A percentile compares a stretch with the other conserved stretches of the same genome.
These are phyloP conservation scores for Mormyrus hasselquistii DNA, from an alignment of 2,797 vertebrate species.

Conservation along the genomic window DNA sequence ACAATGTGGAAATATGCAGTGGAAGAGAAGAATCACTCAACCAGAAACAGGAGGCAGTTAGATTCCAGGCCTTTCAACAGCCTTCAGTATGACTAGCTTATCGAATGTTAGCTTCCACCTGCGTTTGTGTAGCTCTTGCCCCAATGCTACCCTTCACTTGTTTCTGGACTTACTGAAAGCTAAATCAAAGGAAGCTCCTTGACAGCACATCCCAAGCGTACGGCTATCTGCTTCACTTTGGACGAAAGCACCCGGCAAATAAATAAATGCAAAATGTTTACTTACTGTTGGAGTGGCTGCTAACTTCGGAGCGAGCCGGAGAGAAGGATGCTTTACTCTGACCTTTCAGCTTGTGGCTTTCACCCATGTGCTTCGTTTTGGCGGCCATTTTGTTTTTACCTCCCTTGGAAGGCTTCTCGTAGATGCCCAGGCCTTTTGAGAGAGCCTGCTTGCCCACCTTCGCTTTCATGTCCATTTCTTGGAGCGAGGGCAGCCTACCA, in stretches of 20 bases:
- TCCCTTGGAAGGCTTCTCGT: conserved; percentile 67
- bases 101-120: neutral
- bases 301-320: conserved; percentile 82
- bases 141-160: neutral
- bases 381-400: conserved; percentile 76
- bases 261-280: conserved; percentile 38
- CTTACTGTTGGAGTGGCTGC: conserved; percentile 98
- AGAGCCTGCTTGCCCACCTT: conserved; percentile 65
- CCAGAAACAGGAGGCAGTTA: neutral
- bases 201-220: neutral
- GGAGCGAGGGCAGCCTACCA: conserved; percentile 52
- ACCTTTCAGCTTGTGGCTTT: conserved; percentile 73
- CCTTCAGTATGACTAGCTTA: neutral
- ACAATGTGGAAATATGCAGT: neutral
- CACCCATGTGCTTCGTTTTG: conserved; percentile 73
- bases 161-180: neutral
- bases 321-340: conserved; percentile 79
- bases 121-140: neutral
- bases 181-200: neutral
- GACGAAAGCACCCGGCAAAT: neutral
- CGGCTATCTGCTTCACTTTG: neutral
- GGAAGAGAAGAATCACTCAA: neutral
- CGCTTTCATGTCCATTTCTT: conserved; percentile 57
- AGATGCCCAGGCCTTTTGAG: conserved; percentile 65
- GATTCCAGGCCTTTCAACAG: neutral